Percentiles rank a stretch among this genome's conserved stretches.
phyloP scores from a whole-genome alignment of 1,140 invertebrate species.

The Aleiodes sp. region DNA sequence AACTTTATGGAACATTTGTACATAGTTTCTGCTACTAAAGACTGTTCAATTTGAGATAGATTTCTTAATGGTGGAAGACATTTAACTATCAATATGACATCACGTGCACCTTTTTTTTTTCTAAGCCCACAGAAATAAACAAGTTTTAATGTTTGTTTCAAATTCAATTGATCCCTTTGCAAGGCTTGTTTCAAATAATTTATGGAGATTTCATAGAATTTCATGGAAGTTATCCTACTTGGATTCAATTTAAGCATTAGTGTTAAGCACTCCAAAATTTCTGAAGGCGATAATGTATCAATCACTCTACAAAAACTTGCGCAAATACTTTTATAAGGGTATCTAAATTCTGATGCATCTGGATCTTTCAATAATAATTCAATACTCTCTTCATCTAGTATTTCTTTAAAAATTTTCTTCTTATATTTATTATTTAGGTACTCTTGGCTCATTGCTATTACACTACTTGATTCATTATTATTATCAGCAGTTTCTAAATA shows the following conservation, averaged over 20 bases:
- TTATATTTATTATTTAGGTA: too few relatives aligned
- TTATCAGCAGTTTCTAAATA: background rate
- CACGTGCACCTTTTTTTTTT: background rate
- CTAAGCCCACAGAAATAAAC: conserved; percentile 33
- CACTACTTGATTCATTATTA: too few relatives aligned
- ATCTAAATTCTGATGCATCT: too few relatives aligned
- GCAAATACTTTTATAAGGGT: background rate
- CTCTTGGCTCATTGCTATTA: too few relatives aligned
- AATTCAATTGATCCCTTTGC: conserved; percentile 2
- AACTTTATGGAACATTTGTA: conserved; percentile 34
- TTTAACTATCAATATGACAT: conserved; percentile 24
- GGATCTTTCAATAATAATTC: too few relatives aligned
- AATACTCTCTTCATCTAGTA: too few relatives aligned
- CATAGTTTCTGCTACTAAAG: conserved; percentile 30
- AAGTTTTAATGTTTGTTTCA: conserved; percentile 27
- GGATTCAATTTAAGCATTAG: background rate
- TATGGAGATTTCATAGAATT: conserved; percentile 30
- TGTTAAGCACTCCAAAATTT: conserved; percentile 10
- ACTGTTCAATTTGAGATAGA: conserved; percentile 38
- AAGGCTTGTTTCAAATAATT: conserved; percentile 26
- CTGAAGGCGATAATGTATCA: background rate
- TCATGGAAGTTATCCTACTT: background rate
- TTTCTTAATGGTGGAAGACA: conserved; percentile 33
- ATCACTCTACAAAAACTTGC: background rate
- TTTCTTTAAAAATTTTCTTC: too few relatives aligned